Evolutionary conservation across 1,140 invertebrate species (phyloP).

Genomic region (Muscidifurax raptorellus): DNA sequence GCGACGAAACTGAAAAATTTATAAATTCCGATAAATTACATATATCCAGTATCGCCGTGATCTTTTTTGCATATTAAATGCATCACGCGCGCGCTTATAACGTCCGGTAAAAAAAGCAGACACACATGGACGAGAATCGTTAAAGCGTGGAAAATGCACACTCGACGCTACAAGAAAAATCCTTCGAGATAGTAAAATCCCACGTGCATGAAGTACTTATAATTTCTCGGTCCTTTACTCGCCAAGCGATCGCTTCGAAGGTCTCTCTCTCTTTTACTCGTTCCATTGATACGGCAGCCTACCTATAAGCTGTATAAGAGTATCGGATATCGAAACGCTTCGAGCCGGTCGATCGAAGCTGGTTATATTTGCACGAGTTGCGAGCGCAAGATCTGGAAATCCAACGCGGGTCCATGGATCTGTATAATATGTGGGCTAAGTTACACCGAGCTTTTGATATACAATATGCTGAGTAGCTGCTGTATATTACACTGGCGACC

Average conservation of each 20-base stretch:
- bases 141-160: conserved; percentile 23
- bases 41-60: background rate
- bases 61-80: background rate
- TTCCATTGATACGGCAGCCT: conserved; percentile 20
- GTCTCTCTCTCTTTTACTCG: conserved; percentile 11
- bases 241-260: conserved; percentile 4
- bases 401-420: conserved; percentile 8
- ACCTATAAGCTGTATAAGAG: background rate
- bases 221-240: conserved; percentile 11
- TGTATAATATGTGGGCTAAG: conserved; percentile 29
- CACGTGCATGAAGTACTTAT: conserved; percentile 16
- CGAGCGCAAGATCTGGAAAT: conserved; percentile 14
- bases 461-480: background rate
- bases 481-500: background rate
- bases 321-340: conserved; percentile 19
- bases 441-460: background rate
- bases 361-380: background rate
- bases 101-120: background rate
- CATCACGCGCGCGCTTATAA: background rate
- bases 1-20: background rate
- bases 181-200: conserved; percentile 2
- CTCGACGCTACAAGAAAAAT: conserved; percentile 21
- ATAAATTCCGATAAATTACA: conserved; percentile 2
- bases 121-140: background rate
- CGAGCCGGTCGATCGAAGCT: background rate